Evolutionary conservation across 2,797 vertebrate genomes (phyloP).

Genomic region (Catamblyrhynchus diadema): DNA sequence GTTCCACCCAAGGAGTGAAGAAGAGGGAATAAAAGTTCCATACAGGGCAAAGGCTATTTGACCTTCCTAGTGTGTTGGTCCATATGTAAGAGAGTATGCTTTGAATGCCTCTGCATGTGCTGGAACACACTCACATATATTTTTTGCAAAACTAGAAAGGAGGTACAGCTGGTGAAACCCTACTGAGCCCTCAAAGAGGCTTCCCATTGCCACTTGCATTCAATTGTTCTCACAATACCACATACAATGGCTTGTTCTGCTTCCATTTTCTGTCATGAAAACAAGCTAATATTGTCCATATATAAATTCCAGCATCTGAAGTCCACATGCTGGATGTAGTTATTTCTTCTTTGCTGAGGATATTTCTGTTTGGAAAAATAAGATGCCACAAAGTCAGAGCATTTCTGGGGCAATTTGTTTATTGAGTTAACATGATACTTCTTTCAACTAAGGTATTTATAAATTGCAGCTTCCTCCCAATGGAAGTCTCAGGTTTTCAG

Average conservation of each 20-base stretch:
- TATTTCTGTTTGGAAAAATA: neutral
- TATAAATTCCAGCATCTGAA: slow-evolving; percentile 10
- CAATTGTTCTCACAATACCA: neutral
- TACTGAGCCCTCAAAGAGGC: neutral
- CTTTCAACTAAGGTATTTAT: neutral
- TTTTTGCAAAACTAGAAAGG: neutral
- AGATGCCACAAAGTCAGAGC: neutral
- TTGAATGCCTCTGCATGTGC: neutral
- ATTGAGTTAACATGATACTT: neutral
- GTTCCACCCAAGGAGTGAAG: neutral
- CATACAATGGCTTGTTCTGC: neutral
- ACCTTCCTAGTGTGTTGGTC: neutral
- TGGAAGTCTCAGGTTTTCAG: neutral
- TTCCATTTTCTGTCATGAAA: neutral
- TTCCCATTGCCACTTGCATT: neutral
- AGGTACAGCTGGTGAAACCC: neutral
- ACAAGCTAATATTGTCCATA: neutral
- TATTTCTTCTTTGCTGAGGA: neutral
- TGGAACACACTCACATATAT: neutral
- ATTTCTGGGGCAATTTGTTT: neutral
- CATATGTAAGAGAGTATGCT: neutral
- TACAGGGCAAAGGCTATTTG: neutral
- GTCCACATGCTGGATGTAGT: neutral
- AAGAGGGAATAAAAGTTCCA: neutral
- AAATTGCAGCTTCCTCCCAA: neutral